Evolutionary conservation across 2,888 invertebrate species (phyloP).

Genomic region (Chrysolina haemoptera): DNA sequence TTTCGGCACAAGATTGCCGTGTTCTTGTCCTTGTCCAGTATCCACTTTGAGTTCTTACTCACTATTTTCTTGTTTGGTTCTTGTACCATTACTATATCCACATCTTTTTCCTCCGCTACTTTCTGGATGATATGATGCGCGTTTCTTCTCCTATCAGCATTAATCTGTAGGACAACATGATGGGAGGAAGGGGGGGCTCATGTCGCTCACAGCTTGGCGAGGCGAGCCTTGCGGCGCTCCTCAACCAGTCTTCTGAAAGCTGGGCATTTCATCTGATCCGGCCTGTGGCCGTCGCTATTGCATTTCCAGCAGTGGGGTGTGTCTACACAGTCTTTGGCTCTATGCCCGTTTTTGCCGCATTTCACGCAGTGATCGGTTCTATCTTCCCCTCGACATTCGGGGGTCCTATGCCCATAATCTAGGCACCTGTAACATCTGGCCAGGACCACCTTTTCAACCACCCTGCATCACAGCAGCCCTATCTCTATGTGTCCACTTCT

Average conservation of each 20-base stretch:
- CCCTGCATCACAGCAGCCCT: neutral
- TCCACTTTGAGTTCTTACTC: neutral
- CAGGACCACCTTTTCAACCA: neutral
- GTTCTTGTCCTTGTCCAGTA: neutral
- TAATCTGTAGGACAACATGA: neutral
- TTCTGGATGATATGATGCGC: neutral
- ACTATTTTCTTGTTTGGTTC: neutral
- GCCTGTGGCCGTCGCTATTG: neutral
- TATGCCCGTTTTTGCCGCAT: constrained; percentile 17
- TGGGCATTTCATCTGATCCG: constrained; percentile 5
- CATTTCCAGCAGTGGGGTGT: neutral
- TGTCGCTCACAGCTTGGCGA: no score
- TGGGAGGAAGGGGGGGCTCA: neutral
- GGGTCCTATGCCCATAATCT: neutral
- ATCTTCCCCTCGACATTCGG: neutral
- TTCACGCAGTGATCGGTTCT: neutral
- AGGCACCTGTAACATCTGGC: neutral
- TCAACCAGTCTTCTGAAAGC: neutral
- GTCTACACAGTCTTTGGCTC: constrained; percentile 8
- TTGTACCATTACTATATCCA: neutral
- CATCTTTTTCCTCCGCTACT: neutral
- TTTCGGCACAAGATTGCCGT: neutral
- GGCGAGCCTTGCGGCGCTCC: neutral
- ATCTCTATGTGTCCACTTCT: neutral
- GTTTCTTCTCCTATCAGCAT: neutral